Base-by-base conservation (phyloP, 2,113 vertebrate species). In the Pelecanus crispus region DNA sequence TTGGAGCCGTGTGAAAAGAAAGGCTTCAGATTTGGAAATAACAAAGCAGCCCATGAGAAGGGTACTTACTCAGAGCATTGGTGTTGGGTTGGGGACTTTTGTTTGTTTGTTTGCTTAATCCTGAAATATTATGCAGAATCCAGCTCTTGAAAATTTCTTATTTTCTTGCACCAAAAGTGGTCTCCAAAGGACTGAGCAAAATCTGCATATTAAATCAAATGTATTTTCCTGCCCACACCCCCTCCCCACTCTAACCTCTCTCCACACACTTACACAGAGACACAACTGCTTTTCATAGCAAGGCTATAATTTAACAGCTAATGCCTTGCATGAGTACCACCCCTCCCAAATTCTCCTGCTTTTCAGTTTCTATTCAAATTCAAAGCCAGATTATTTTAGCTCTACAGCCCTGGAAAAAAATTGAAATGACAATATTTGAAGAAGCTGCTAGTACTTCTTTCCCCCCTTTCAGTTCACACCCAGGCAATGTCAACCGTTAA, bases 381-480 rank as follows among this genome's bases (percentile, higher is more conserved):
- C 96, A 95, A 97, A 98, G 96, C 29, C 94, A 97, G 97, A 97
- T 97, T 98, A 98, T 97, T 97, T 98, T 95, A 96, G 93, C 94
- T 97, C 95, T 97, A 80, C 89, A 96, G 94, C 73, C 93, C 80
- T 95, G 86, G 84, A 86, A 97, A 95, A 95, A 95, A 95, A 95
- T 90, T 86, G 42, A 97, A 97, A 97, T 94, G 74, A 97, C 90
- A 97, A 95, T 95, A 96, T 97, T 96, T 97, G 97, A 97, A 97
- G 97, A 92, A 95, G 80, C 92, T 95, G 45, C 25, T 85, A 29
- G 58, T 66, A 21, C 22, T 86, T 83, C 67, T 87, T 87, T 73
- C n/a, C 17, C 75, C 36, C 11, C 16, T 80, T 85, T 87, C 78
- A 66, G 58, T 66, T 95, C 86, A 34, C 42, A 90, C 22, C 45